phyloP scores from a whole-genome alignment of 2,888 invertebrate species.

The Entomobrya proxima region DNA sequence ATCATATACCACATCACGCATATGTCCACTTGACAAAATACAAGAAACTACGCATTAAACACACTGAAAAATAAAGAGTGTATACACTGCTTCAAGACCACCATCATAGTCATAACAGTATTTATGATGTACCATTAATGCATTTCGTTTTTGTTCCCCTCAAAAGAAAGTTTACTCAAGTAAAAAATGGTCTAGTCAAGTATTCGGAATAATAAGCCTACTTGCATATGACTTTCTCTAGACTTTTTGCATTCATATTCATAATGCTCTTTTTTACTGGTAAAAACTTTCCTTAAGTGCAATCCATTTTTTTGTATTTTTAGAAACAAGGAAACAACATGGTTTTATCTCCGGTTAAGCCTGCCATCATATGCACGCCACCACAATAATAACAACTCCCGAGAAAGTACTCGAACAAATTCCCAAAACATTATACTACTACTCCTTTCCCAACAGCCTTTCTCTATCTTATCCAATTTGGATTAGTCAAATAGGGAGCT shows the following conservation, averaged over 20 bases:
- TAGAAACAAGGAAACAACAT: not conserved
- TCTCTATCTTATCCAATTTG: constrained; percentile 50
- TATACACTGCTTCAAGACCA: not conserved
- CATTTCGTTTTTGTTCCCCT: not conserved
- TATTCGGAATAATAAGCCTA: not conserved
- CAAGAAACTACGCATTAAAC: too few species aligned
- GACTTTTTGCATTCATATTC: not conserved
- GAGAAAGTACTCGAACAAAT: constrained; percentile 2
- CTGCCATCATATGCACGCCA: not conserved
- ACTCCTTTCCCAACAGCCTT: not conserved
- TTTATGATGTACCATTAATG: constrained; percentile 46
- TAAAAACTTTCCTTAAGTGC: not conserved
- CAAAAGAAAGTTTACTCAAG: not conserved
- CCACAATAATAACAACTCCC: constrained; percentile 19
- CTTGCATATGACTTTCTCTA: too few species aligned
- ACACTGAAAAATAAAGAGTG: not conserved
- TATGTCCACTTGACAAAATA: too few species aligned
- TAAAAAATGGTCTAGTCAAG: not conserved
- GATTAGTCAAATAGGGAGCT: constrained; percentile 49
- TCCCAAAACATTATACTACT: constrained; percentile 10
- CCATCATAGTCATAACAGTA: not conserved
- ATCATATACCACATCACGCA: too few species aligned
- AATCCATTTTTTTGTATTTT: not conserved
- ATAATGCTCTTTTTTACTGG: not conserved
- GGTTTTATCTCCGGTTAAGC: not conserved